These are phyloP conservation scores for Listrodromus nycthemerus DNA, from an alignment of 2,888 invertebrate genomes.

Conservation along the genomic window DNA sequence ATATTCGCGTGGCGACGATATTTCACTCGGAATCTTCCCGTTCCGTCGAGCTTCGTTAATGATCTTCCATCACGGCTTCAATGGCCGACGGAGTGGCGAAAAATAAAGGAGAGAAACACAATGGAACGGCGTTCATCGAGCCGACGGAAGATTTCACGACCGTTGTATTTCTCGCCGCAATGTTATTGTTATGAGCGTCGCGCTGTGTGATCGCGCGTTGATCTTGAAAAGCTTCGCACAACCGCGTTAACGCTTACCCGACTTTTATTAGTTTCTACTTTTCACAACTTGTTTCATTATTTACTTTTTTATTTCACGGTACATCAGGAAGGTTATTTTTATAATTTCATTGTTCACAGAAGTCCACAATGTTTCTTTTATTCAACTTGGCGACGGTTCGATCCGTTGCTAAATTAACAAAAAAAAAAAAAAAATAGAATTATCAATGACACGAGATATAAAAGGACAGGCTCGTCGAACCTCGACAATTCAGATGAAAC, in stretches of 20 bases:
- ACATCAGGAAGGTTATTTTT: too few relatives aligned
- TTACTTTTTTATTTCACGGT: too few relatives aligned
- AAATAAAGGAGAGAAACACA: not conserved
- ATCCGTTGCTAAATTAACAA: too few relatives aligned
- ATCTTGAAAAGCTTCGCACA: slow-evolving; percentile 29
- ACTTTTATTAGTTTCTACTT: too few relatives aligned
- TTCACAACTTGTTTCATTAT: too few relatives aligned
- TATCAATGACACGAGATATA: too few relatives aligned
- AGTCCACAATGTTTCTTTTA: too few relatives aligned
- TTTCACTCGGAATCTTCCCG: not conserved
- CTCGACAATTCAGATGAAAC: too few relatives aligned
- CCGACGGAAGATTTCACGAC: slow-evolving; percentile 20
- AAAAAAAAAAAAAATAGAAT: too few relatives aligned
- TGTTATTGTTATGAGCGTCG: slow-evolving; percentile 17
- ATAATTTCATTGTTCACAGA: too few relatives aligned
- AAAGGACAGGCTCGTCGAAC: too few relatives aligned
- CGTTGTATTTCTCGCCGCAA: not conserved
- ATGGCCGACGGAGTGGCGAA: not conserved
- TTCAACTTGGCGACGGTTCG: too few relatives aligned
- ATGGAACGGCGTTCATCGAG: slow-evolving; percentile 9
- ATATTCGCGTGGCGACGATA: slow-evolving; percentile 1
- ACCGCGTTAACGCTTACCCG: slow-evolving; percentile 17
- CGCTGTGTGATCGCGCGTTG: not conserved
- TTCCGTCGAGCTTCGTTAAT: slow-evolving; percentile 7
- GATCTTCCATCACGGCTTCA: not conserved